Evolutionary conservation across 2,888 invertebrate species (phyloP).

Genomic region (Trachelus tabidus): DNA sequence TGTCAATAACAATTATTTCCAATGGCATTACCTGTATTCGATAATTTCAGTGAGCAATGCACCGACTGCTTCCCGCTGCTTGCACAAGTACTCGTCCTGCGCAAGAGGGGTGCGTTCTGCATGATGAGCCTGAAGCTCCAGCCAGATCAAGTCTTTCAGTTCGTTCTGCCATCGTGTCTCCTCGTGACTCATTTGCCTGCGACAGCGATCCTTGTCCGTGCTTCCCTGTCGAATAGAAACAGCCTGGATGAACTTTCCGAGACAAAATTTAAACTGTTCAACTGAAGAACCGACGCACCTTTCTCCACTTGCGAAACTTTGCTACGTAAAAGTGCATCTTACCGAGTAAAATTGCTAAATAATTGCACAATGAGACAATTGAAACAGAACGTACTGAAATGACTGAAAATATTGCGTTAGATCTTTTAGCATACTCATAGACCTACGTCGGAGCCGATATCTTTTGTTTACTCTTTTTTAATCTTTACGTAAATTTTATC

Average conservation of each 20-base stretch:
- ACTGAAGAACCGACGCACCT: not conserved
- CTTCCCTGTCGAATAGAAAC: slow-evolving; percentile 67
- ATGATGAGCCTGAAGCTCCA: slow-evolving; percentile 88
- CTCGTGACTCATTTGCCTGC: slow-evolving; percentile 80
- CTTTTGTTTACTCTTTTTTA: not conserved
- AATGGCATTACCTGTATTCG: slow-evolving; percentile 73
- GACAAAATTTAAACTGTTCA: not conserved
- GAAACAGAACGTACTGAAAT: not conserved
- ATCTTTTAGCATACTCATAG: not conserved
- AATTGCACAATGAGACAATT: not conserved
- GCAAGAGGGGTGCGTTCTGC: slow-evolving; percentile 80
- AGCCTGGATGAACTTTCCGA: not conserved
- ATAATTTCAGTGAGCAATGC: slow-evolving; percentile 80
- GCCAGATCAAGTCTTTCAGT: slow-evolving; percentile 90
- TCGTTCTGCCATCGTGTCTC: slow-evolving; percentile 90
- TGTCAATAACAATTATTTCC: not conserved
- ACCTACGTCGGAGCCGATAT: not conserved
- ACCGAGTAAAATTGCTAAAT: not conserved
- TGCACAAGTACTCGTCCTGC: slow-evolving; percentile 82
- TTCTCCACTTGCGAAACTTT: not conserved
- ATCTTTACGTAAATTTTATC: not conserved
- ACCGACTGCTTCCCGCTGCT: slow-evolving; percentile 78
- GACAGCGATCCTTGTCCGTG: slow-evolving; percentile 72
- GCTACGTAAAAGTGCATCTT: not conserved
- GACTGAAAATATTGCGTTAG: not conserved